Evolutionary conservation across 2,113 vertebrate species (phyloP).

Genomic region (Ptyas mucosa): DNA sequence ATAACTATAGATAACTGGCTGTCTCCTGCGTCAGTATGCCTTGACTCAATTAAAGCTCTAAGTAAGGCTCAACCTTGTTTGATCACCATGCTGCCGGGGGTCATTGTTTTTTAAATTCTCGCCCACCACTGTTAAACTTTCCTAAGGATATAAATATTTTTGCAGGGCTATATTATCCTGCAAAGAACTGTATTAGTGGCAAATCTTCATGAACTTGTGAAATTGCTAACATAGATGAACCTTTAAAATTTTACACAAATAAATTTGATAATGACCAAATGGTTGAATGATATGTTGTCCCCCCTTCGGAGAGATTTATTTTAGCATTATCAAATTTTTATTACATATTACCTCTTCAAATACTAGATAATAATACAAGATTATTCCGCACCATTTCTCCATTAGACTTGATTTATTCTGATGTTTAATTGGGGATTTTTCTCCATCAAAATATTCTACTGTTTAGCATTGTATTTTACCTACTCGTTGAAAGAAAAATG

Average conservation of each 20-base stretch:
- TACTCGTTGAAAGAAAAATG: not conserved
- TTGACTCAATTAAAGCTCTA: not conserved
- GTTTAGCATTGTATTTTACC: not conserved
- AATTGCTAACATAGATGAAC: not conserved
- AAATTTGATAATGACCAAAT: not conserved
- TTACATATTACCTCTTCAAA: not conserved
- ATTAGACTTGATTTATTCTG: not conserved
- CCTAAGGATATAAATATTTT: not conserved
- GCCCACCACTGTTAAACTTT: not conserved
- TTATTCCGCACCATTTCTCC: not conserved
- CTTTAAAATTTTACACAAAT: not conserved
- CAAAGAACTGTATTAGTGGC: not conserved
- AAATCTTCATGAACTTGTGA: not conserved
- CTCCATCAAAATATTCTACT: not conserved
- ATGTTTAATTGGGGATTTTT: not conserved
- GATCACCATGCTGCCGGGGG: not conserved
- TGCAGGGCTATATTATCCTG: not conserved
- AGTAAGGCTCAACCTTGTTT: not conserved
- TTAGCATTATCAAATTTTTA: not conserved
- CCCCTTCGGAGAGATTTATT: not conserved
- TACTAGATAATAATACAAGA: not conserved
- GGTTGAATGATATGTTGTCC: not conserved
- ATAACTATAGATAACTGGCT: slow-evolving; percentile 65
- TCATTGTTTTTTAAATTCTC: not conserved
- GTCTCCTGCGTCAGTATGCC: not conserved